Conservation (phyloP, 2,888 invertebrate genomes). For the Cheilosia scutellata region DNA sequence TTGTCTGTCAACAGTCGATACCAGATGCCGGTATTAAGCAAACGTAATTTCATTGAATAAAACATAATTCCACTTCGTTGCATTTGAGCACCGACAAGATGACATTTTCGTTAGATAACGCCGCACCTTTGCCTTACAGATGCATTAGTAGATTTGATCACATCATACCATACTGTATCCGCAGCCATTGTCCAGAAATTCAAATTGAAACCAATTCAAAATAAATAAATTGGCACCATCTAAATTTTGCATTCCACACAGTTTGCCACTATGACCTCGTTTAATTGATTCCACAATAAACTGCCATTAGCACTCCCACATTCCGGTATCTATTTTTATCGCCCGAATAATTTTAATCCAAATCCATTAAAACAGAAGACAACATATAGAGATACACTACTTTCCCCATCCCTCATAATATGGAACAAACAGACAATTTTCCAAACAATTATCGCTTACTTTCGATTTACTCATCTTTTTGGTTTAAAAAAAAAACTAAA, state of each 20-base stretch:
- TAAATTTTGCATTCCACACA: constrained; percentile 35
- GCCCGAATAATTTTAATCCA: constrained; percentile 27
- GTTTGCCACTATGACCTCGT: constrained; percentile 19
- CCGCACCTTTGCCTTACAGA: constrained; percentile 39
- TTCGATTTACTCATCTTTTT: constrained; percentile 68
- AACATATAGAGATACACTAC: constrained; percentile 9
- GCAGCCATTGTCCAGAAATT: not conserved
- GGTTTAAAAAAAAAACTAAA: not conserved
- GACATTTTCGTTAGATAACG: constrained; percentile 39
- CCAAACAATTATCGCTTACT: constrained; percentile 61
- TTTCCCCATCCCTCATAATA: constrained; percentile 28
- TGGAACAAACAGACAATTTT: not conserved
- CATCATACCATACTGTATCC: not conserved
- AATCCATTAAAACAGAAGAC: not conserved
- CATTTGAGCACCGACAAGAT: constrained; percentile 43
- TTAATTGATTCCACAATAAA: constrained; percentile 45
- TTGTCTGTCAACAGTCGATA: constrained; percentile 20
- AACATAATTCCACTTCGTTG: constrained; percentile 44
- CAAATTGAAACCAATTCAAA: constrained; percentile 34
- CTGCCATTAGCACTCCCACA: constrained; percentile 47
- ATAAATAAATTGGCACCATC: constrained; percentile 27
- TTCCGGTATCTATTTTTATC: constrained; percentile 46
- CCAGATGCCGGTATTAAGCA: not conserved
- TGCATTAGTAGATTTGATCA: not conserved
- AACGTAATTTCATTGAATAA: constrained; percentile 48